Base-by-base conservation (phyloP, 1,140 invertebrate species). In the Cydia strobilella region DNA sequence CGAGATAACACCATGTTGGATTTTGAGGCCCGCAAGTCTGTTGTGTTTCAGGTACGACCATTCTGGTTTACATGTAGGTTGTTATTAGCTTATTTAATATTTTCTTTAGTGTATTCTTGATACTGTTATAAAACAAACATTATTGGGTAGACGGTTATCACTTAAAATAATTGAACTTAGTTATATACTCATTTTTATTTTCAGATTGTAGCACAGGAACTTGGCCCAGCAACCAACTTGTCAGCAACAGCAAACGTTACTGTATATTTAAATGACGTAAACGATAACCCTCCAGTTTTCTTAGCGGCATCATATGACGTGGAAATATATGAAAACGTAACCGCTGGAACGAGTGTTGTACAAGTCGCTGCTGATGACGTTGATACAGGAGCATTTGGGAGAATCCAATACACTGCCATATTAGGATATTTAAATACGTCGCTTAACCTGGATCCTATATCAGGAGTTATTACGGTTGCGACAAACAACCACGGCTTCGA, bases 281-380 rank as follows among this genome's bases (percentile, higher is more conserved):
- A 99, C 85, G 98, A 99, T 84, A 98, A 98, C 90, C 91, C 95
- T 4, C 98, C 98, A 0, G 93, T 95, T 71, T 99, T 99, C 86
- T 90, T 95, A 9, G 93, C 96, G 77, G 84, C 95, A 15, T 90
- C 94, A 0, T 99, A 98, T 84, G 93, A 95, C 62, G 96, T 95
- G 0, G 95, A 96, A 35, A 82, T 98, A 27, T 94, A 94, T 0
- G 98, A 99, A 91, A 97, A 98, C 85, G 94, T 96, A 23, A 96
- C 95, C 15, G 93, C 94, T 18, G 97, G 96, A 13, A 96, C 96
- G 0, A 95, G 94, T 77, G 95, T 98, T 0, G 85, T 96, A 7
- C 95, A 96, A 93, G 96, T 97, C 75, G 93, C 93, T 85, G 97
- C 97, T 1, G 95, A 94, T 39, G 97, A 98, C 86, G 93, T 95